Evolutionary conservation across 1,140 invertebrate genomes (phyloP), one percentile per base, ranked within the genome.

Genomic region (Lasaia peninsularis): DNA sequence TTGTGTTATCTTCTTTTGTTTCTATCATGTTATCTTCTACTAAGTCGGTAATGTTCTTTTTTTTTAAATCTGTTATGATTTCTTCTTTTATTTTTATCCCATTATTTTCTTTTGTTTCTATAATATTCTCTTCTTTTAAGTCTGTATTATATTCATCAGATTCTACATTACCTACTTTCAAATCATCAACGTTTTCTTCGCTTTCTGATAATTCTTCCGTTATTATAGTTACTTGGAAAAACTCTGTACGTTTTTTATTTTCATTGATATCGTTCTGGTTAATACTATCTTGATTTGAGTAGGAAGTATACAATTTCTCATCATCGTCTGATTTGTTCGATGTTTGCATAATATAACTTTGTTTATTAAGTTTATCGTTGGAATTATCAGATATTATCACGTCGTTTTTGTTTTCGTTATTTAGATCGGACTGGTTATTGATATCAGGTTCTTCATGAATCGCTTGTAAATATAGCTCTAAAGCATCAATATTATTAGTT

Each of bases 171-270:
- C 31, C 59, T 28, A 52, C n/a, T 56, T 32, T 33, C 10, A 18
- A 1, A 14, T 48, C 18, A 1, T 58, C 49, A 11, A 55, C 20
- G 11, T 18, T 58, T 58, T 79, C 73, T 53, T 80, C 76, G 51
- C 40, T 64, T 53, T 80, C 80, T 2, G 76, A 78, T 12, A 81
- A 31, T 40, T 72, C 75, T 55, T 80, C 76, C 20, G 75, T 67
- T 32, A 80, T 73, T n/a, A 78, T 65, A 1, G 73, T 77, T 0
- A 80, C 65, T 67, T 78, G 68, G 20, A 79, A 76, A 14, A 62
- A 75, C 55, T 73, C 64, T 18, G 71, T 65, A 2, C 48, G 55
- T 12, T 63, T 63, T 35, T 63, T 56, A 8, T 60, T 60, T 48
- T 59, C 58, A 35, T 67, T 57, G 16, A 6, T 44, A 11, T 44